Percentiles rank a stretch among this genome's conserved stretches.
Conservation (phyloP, 2,113 vertebrate genomes). For the Corythaeola cristata region DNA sequence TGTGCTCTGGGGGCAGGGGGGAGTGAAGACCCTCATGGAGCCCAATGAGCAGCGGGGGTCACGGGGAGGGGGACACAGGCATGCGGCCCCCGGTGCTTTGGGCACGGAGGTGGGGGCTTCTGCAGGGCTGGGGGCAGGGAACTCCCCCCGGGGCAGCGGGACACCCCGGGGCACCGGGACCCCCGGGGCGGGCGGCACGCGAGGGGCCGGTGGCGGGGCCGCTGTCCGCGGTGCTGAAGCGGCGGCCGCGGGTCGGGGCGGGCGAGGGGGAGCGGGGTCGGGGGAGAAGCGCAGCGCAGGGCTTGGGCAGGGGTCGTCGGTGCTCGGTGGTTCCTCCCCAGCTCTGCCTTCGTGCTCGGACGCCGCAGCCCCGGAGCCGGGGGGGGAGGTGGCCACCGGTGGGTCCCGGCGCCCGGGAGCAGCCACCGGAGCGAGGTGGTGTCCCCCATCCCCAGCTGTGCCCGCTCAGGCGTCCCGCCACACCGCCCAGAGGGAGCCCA, state of each 20-base stretch:
- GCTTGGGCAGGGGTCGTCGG: neutral
- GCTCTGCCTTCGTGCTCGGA: neutral
- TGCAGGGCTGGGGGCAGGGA: too few species aligned
- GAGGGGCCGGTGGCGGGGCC: neutral
- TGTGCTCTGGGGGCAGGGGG: too few species aligned
- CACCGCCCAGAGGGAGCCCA: constrained; percentile 91
- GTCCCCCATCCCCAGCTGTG: too few species aligned
- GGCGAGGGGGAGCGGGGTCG: neutral
- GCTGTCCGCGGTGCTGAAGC: constrained; percentile 57
- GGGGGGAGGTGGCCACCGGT: accelerated
- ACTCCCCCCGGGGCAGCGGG: too few species aligned
- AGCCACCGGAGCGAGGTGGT: too few species aligned
- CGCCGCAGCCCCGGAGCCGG: neutral
- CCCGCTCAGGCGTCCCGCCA: constrained; percentile 86
- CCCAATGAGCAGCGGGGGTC: too few species aligned
- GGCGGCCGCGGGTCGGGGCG: neutral
- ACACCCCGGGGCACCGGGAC: too few species aligned
- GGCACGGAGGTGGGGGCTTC: neutral
- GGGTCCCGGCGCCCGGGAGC: neutral
- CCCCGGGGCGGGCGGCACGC: too few species aligned
- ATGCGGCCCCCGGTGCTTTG: neutral
- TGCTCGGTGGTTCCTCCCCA: neutral
- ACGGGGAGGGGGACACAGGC: neutral
- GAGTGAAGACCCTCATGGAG: accelerated
- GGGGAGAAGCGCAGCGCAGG: too few species aligned